phyloP scores from a whole-genome alignment of 2,113 vertebrate species.

The Bubalus kerabau region DNA sequence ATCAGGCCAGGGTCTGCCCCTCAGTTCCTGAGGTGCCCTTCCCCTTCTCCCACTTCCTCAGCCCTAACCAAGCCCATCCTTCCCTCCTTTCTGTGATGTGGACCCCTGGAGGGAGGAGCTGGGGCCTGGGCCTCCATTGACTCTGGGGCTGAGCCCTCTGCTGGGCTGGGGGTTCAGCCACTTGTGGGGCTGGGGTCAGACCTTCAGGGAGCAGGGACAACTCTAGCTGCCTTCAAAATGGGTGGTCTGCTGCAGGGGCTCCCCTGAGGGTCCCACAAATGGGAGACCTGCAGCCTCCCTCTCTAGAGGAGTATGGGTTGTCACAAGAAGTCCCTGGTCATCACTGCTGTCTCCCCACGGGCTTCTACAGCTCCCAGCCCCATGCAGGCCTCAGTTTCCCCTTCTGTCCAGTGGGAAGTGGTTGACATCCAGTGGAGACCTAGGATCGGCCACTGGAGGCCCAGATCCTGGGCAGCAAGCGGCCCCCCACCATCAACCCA shows the following conservation, averaged over 20 bases:
- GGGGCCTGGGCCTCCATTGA: not conserved
- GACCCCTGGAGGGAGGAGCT: not conserved
- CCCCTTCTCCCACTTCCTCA: not conserved
- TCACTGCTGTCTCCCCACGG: accelerated
- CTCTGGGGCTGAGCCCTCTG: not conserved
- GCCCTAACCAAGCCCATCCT: not conserved
- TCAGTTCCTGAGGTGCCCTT: not conserved
- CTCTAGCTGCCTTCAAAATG: not conserved
- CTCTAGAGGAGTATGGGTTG: not conserved
- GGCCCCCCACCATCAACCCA: not conserved
- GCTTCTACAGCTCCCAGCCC: not conserved
- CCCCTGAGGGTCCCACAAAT: not conserved
- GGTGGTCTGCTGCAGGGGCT: not conserved
- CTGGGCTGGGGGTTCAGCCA: not conserved
- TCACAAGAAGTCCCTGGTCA: not conserved
- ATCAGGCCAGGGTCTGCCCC: not conserved
- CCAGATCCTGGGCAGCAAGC: not conserved
- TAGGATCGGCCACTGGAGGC: not conserved
- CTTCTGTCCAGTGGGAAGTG: not conserved
- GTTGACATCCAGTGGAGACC: not conserved
- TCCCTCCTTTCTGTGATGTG: not conserved
- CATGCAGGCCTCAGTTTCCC: not conserved
- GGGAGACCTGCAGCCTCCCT: not conserved
- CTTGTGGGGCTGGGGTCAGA: not conserved
- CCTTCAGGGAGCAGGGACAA: accelerated